Evolutionary conservation across 2,113 vertebrate species (phyloP).

Genomic region (Gorsachius goisagi): DNA sequence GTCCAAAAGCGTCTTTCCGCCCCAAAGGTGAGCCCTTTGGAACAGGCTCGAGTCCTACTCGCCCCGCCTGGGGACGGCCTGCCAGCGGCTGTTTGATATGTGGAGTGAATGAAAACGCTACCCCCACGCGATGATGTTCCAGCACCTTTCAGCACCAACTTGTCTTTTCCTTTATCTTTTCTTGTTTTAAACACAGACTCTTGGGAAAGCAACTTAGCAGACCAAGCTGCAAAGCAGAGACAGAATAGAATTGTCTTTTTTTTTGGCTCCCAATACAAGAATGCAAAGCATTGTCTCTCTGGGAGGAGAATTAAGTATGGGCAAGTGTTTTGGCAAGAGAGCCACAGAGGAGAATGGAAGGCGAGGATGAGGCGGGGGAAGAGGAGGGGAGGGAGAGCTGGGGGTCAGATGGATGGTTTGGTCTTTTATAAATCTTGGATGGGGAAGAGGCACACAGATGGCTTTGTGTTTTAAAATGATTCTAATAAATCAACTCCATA

Average conservation of each 20-base stretch:
- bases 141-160: conserved; percentile 50
- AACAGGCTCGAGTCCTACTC: background rate
- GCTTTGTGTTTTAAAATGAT: conserved; percentile 67
- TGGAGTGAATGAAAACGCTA: conserved; percentile 40
- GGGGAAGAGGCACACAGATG: conserved; percentile 66
- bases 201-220: conserved; percentile 42
- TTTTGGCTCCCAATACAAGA: conserved; percentile 40
- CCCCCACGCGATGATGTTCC: background rate
- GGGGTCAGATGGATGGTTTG: conserved; percentile 60
- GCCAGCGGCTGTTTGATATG: conserved; percentile 24
- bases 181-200: background rate
- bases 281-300: conserved; percentile 48
- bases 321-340: conserved; percentile 59
- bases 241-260: conserved; percentile 17
- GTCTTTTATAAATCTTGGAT: conserved; percentile 69
- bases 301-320: conserved; percentile 48
- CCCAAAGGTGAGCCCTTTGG: conserved; percentile 52
- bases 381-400: conserved; percentile 32
- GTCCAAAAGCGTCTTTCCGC: conserved; percentile 43
- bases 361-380: background rate
- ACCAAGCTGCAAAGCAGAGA: conserved; percentile 38
- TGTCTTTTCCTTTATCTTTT: conserved; percentile 41
- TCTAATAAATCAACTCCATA: conserved; percentile 70
- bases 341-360: conserved; percentile 8
- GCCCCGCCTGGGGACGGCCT: background rate